Evolutionary conservation across 2,113 vertebrate species (phyloP).

Genomic region (Megaleporinus macrocephalus): DNA sequence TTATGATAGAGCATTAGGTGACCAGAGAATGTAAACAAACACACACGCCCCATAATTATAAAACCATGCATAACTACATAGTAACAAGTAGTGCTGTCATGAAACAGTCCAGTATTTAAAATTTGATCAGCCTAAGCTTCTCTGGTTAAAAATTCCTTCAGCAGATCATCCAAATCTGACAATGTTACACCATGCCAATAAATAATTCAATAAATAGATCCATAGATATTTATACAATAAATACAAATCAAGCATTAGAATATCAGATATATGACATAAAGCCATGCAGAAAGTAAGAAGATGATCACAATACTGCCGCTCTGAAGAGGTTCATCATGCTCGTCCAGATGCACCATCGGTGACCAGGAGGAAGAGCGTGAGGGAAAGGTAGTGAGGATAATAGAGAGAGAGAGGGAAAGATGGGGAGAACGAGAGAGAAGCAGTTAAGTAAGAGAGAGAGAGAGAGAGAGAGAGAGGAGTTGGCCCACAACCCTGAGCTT

Average conservation of each 20-base stretch:
- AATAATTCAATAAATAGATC: background rate
- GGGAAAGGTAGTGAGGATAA: background rate
- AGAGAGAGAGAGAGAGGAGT: slow-evolving; percentile 68
- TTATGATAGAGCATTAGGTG: slow-evolving; percentile 7
- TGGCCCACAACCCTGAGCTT: slow-evolving; percentile 83
- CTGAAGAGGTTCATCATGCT: slow-evolving; percentile 5
- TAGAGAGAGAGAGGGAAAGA: background rate
- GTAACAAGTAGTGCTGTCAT: background rate
- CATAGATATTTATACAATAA: background rate
- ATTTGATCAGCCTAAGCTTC: background rate
- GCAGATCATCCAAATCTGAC: background rate
- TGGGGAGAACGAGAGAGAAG: slow-evolving; percentile 19
- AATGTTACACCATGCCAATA: slow-evolving; percentile 5
- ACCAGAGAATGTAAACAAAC: background rate
- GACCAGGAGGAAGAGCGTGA: background rate
- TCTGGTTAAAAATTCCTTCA: background rate
- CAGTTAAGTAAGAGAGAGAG: slow-evolving; percentile 48
- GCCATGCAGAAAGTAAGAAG: background rate
- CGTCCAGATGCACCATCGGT: slow-evolving; percentile 9
- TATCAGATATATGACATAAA: too few species aligned
- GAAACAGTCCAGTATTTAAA: background rate
- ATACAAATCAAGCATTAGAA: background rate
- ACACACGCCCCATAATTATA: background rate
- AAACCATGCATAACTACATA: background rate
- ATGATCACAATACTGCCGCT: background rate